Evolutionary conservation across 2,888 invertebrate species (phyloP).

Genomic region (Sinotaia quadrata): DNA sequence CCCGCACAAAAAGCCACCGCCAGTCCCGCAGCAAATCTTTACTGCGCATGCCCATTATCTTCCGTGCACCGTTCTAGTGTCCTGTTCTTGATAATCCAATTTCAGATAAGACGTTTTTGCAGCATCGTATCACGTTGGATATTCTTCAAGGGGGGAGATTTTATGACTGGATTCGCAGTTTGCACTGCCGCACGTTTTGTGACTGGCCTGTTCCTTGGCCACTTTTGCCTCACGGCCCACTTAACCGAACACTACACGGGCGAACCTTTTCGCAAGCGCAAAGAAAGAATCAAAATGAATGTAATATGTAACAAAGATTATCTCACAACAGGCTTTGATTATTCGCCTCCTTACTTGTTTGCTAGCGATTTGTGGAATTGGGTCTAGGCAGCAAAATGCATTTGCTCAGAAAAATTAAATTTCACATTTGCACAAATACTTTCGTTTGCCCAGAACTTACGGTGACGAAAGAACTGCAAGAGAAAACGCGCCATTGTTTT

Average conservation of each 20-base stretch:
- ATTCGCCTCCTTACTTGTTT: no score
- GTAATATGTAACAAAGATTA: constrained; percentile 23
- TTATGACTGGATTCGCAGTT: not conserved
- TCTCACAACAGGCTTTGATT: not conserved
- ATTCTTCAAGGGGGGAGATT: not conserved
- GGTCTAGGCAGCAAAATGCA: no score
- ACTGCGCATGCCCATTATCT: constrained; percentile 16
- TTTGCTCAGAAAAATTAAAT: no score
- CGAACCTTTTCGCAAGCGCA: not conserved
- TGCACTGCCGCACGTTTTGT: constrained; percentile 2
- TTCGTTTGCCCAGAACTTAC: no score
- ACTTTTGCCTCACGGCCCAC: not conserved
- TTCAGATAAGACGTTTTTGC: constrained; percentile 28
- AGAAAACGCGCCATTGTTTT: constrained; percentile 13
- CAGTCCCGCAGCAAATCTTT: constrained; percentile 15
- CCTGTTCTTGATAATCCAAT: constrained; percentile 28
- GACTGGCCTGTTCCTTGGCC: not conserved
- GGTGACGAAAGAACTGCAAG: no score
- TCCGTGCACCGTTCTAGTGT: constrained; percentile 14
- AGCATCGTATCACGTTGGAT: constrained; percentile 16
- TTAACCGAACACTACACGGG: not conserved
- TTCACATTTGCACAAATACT: no score
- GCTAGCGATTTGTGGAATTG: no score
- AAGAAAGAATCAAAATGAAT: constrained; percentile 10
- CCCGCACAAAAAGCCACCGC: constrained; percentile 1